phyloP scores from a whole-genome alignment of 2,113 vertebrate species.

The Illadopsis cleaveri region DNA sequence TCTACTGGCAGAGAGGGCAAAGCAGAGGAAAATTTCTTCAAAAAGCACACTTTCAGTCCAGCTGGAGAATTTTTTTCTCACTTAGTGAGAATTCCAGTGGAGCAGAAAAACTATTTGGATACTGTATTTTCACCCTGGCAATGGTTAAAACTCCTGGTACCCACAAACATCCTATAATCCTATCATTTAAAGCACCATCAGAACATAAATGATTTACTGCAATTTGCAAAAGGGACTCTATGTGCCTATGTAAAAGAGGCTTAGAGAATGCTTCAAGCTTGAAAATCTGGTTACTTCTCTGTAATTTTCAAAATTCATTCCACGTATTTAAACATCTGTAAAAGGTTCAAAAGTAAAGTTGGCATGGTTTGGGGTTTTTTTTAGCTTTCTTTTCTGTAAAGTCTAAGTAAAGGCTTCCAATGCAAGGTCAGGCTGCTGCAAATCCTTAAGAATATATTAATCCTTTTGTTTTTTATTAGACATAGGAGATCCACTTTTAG shows the following conservation, averaged over 20 bases:
- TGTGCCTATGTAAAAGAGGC: background rate
- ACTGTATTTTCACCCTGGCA: background rate
- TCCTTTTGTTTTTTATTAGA: background rate
- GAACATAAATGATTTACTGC: background rate
- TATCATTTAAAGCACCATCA: background rate
- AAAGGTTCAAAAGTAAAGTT: background rate
- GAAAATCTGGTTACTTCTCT: background rate
- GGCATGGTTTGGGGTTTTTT: rapidly evolving
- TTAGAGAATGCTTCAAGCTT: background rate
- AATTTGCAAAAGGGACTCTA: background rate
- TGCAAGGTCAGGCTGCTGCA: background rate
- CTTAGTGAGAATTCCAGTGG: background rate
- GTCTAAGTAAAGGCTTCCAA: background rate
- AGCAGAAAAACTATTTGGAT: background rate
- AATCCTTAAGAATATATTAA: background rate
- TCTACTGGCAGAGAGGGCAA: background rate
- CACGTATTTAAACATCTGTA: background rate
- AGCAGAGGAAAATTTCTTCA: background rate
- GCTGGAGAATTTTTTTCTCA: background rate
- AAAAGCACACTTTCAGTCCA: background rate
- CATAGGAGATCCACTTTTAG: background rate
- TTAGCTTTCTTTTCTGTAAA: background rate
- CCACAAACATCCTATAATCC: background rate
- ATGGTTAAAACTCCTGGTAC: background rate
- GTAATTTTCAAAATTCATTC: background rate